Evolutionary conservation across 1,140 invertebrate species (phyloP).

Genomic region (Cryptotermes secundus): DNA sequence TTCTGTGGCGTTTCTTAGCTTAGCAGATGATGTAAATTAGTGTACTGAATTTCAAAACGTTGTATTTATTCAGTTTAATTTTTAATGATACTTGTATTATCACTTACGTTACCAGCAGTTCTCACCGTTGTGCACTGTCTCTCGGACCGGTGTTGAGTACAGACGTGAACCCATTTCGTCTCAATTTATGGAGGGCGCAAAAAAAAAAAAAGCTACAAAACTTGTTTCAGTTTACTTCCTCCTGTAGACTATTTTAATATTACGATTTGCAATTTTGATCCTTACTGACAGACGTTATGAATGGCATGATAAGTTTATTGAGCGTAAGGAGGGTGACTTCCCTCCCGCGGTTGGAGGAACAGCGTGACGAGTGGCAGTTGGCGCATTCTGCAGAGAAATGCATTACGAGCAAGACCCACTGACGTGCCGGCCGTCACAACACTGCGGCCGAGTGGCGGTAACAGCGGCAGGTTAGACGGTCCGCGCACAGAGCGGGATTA

Average conservation of each 20-base stretch:
- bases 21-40: too few relatives aligned
- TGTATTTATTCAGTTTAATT: too few relatives aligned
- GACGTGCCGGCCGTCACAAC: conserved; percentile 1
- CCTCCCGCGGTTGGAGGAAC: not conserved
- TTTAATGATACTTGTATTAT: too few relatives aligned
- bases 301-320: too few relatives aligned
- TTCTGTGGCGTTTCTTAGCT: too few relatives aligned
- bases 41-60: too few relatives aligned
- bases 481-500: not conserved
- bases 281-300: not conserved
- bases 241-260: not conserved
- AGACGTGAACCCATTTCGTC: not conserved
- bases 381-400: not conserved
- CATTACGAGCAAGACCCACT: not conserved
- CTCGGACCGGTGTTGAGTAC: not conserved
- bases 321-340: not conserved
- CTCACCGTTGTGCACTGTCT: too few relatives aligned
- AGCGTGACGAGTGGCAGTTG: not conserved
- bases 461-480: not conserved
- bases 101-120: too few relatives aligned
- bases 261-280: not conserved
- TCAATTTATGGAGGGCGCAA: not conserved
- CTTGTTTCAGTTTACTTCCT: not conserved
- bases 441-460: not conserved
- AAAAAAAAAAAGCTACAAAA: not conserved